Conservation (phyloP, 2,888 invertebrate genomes). For the Ennomos erosarius region DNA sequence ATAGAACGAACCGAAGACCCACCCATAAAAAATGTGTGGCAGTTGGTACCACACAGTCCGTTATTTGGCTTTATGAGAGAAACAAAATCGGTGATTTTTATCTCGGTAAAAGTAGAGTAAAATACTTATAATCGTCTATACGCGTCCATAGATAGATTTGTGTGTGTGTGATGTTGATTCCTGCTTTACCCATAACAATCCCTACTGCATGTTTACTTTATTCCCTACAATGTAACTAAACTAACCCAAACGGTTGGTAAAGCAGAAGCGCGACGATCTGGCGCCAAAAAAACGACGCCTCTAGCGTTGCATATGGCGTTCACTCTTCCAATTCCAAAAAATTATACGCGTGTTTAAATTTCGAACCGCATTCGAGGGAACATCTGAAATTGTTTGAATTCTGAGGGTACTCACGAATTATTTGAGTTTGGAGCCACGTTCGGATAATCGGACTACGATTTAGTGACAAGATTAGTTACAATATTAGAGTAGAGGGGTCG, state of each 20-base stretch:
- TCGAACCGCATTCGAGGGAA: slow-evolving; percentile 52
- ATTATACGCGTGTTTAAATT: slow-evolving; percentile 80
- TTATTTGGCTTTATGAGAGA: too few species aligned
- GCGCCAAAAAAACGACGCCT: slow-evolving; percentile 68
- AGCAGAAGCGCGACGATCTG: slow-evolving; percentile 55
- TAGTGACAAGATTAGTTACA: slow-evolving; percentile 79
- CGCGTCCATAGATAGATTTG: too few species aligned
- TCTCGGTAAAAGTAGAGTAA: too few species aligned
- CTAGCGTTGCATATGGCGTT: slow-evolving; percentile 75
- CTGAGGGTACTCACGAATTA: slow-evolving; percentile 9
- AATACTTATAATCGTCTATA: too few species aligned
- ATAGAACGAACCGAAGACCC: too few species aligned
- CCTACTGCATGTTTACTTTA: slow-evolving; percentile 5
- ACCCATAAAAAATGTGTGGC: too few species aligned
- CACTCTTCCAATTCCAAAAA: slow-evolving; percentile 65
- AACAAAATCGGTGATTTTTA: too few species aligned
- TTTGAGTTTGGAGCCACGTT: slow-evolving; percentile 71
- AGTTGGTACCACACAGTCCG: too few species aligned
- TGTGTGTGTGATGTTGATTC: too few species aligned
- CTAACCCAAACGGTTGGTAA: slow-evolving; percentile 32
- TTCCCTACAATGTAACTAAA: slow-evolving; percentile 36
- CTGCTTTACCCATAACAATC: background rate
- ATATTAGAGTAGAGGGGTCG: slow-evolving; percentile 63
- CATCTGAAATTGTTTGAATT: slow-evolving; percentile 21
- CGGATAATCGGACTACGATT: slow-evolving; percentile 75